Conservation (phyloP, 2,797 vertebrate genomes). For the Buceros bicornis region DNA sequence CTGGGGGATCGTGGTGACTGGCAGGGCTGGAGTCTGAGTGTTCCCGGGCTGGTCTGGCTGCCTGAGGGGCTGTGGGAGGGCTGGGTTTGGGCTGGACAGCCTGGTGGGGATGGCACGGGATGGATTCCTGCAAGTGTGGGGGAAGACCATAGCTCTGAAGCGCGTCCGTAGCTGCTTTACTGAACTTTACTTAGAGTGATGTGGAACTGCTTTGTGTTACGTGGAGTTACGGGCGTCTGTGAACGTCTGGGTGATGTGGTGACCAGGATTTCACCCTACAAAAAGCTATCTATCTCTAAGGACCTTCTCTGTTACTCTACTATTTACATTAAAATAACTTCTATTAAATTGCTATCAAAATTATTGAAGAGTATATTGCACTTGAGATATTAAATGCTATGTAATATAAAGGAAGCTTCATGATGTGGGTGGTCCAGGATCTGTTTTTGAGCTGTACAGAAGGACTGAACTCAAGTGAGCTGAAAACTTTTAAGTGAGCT, state of each 20-base stretch:
- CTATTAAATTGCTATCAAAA: not conserved
- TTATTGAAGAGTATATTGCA: not conserved
- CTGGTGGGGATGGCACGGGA: not conserved
- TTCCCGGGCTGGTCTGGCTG: not conserved
- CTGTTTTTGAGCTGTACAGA: not conserved
- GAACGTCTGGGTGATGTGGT: not conserved
- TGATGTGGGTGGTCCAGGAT: not conserved
- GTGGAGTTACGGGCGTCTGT: not conserved
- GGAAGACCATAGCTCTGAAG: not conserved
- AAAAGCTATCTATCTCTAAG: not conserved
- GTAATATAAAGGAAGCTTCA: not conserved
- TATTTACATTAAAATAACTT: not conserved
- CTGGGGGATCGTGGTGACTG: not conserved
- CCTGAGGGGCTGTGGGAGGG: not conserved
- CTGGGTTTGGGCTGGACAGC: not conserved
- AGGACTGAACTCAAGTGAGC: not conserved
- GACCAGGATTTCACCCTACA: not conserved
- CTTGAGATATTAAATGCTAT: not conserved
- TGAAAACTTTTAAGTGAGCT: not conserved
- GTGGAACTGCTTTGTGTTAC: too few species aligned
- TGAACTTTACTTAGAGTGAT: not conserved
- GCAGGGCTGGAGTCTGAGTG: not conserved
- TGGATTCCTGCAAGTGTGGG: not conserved
- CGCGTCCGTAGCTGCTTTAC: accelerated
- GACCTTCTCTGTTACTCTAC: not conserved